Evolutionary conservation across 2,113 vertebrate genomes (phyloP), one percentile per base, ranked within the genome.

Genomic region (Tetraodon nigroviridis): DNA sequence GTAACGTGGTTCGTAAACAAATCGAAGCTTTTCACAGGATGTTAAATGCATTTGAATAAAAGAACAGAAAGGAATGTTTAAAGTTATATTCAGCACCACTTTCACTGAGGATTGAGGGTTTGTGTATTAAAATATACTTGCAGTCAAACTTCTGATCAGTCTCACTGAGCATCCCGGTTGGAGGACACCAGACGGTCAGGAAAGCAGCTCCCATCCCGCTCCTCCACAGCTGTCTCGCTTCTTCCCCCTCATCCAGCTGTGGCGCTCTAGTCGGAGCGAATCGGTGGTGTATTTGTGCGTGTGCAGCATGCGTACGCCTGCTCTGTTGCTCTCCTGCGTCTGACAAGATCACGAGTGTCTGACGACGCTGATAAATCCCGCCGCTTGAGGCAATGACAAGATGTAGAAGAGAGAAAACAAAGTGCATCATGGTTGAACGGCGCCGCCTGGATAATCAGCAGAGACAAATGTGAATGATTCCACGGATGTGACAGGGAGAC

Each of bases 341-440:
- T 69, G 66, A 63, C 47, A 49, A 76, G 63, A 68, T 41, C 66
- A 78, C 55, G 47, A 53, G 67, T 7, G 41, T 73, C 71, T 71
- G 65, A 73, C 77, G 73, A 78, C 71, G 62, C 81, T 75, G 76
- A 78, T 76, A 66, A 71, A 79, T 81, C 68, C 66, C 67, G 42
- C 48, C 18, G 81, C 82, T 77, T 17, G 57, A 75, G 85, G 82
- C 80, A 65, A 82, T 70, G 78, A 74, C 73, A 75, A 60, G 56
- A 66, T 55, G 56, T 73, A 69, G 61, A 64, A 71, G 44, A 70
- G 51, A 56, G 65, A 76, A 72, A 73, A 67, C 69, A 69, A 71
- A 71, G 48, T 65, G 64, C 48, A 68, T 84, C 63, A 54, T 69
- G 78, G 62, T 80, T 81, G 71, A 78, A 64, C 71, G 61, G 51